Percentiles rank a stretch among this genome's conserved stretches.
Evolutionary conservation across 2,888 invertebrate genomes (phyloP).

Genomic region (Xestia ashworthii): DNA sequence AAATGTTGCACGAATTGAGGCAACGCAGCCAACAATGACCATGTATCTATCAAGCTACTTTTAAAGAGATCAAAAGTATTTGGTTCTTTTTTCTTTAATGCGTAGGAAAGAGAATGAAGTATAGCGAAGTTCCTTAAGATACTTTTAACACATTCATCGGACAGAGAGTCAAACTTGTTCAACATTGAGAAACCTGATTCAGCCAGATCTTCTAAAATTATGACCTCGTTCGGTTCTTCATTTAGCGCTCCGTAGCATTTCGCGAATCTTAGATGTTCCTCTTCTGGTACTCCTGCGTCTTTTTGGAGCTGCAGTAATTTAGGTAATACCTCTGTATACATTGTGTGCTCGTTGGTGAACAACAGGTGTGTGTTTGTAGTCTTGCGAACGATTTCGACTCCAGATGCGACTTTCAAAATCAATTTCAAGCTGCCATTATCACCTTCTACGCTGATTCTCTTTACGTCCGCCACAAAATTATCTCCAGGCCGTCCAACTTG

Average conservation of each 20-base stretch:
- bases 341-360: slow-evolving; percentile 73
- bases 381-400: slow-evolving; percentile 58
- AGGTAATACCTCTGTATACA: slow-evolving; percentile 74
- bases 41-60: slow-evolving; percentile 61
- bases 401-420: slow-evolving; percentile 76
- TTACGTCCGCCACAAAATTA: slow-evolving; percentile 70
- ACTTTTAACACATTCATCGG: slow-evolving; percentile 69
- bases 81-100: slow-evolving; percentile 72
- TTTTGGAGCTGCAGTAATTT: slow-evolving; percentile 72
- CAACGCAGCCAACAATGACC: slow-evolving; percentile 1
- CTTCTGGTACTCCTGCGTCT: slow-evolving; percentile 68
- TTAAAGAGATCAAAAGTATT: slow-evolving; percentile 64
- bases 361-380: slow-evolving; percentile 55
- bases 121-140: slow-evolving; percentile 75
- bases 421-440: slow-evolving; percentile 66
- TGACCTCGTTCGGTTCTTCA: slow-evolving; percentile 72
- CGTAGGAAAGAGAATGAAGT: slow-evolving; percentile 77
- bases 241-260: slow-evolving; percentile 71
- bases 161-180: slow-evolving; percentile 71
- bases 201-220: slow-evolving; percentile 77
- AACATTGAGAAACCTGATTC: slow-evolving; percentile 69
- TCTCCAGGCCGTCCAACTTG: slow-evolving; percentile 73
- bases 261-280: slow-evolving; percentile 71
- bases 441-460: slow-evolving; percentile 68
- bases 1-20: slow-evolving; percentile 33